Percentiles rank a stretch among this genome's conserved stretches.
Evolutionary conservation across 2,888 invertebrate species (phyloP).

Genomic region (Himalopsyche kuldschensis): DNA sequence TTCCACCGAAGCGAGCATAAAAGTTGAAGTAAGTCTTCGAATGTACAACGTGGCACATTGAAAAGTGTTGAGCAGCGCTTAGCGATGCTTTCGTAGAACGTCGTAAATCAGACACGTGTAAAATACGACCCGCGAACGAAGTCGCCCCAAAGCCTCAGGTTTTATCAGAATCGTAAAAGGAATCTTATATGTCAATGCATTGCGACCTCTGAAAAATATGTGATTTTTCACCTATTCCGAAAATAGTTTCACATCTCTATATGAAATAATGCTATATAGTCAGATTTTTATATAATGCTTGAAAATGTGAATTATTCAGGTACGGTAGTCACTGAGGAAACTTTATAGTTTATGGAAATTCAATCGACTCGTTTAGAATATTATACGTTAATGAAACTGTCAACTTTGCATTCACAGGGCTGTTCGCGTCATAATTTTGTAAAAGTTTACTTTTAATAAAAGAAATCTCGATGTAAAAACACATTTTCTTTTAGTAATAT

Average conservation of each 20-base stretch:
- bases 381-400: no score
- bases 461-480: no score
- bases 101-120: neutral
- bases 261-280: no score
- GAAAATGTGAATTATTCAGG: neutral
- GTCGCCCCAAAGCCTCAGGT: neutral
- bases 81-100: neutral
- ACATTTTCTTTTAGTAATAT: no score
- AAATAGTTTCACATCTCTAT: neutral
- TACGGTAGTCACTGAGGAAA: neutral
- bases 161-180: neutral
- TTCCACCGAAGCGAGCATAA: neutral
- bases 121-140: neutral
- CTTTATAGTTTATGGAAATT: neutral
- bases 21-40: neutral
- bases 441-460: no score
- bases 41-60: neutral
- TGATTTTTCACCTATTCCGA: neutral
- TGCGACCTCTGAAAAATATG: neutral
- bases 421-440: no score
- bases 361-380: neutral
- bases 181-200: neutral
- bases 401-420: no score
- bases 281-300: no score
- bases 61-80: neutral